phyloP scores from a whole-genome alignment of 2,797 vertebrate genomes.

The Pitangus sulphuratus region DNA sequence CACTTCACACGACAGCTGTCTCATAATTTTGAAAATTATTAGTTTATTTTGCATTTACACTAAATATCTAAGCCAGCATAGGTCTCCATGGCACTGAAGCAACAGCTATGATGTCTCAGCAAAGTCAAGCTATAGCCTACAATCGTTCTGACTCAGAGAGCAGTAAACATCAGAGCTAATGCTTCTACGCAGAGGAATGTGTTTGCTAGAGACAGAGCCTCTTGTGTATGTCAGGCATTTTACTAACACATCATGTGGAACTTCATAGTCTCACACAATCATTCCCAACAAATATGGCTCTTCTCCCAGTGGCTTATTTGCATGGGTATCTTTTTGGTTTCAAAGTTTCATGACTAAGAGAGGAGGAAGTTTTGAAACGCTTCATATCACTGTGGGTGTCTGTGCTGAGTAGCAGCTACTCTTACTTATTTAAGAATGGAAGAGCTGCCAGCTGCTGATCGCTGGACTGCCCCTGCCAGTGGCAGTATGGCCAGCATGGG shows the following conservation, averaged over 20 bases:
- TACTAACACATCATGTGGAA: background rate
- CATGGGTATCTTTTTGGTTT: background rate
- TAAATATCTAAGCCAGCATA: background rate
- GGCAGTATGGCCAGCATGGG: fast-evolving
- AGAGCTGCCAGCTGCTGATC: background rate
- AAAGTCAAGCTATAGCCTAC: background rate
- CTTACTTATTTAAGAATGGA: background rate
- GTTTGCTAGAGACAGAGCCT: background rate
- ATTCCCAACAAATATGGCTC: background rate
- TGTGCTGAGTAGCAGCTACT: background rate
- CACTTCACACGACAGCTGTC: background rate
- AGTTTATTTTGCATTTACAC: background rate
- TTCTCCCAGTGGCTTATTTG: background rate
- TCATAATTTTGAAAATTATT: background rate
- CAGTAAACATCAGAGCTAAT: background rate
- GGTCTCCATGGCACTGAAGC: background rate
- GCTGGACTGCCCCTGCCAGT: background rate
- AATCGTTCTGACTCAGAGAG: background rate
- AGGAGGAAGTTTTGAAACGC: background rate
- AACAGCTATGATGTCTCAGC: background rate
- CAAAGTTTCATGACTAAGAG: background rate
- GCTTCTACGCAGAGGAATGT: background rate
- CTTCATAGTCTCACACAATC: background rate
- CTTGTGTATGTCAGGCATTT: background rate
- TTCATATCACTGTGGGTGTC: background rate